phyloP scores from a whole-genome alignment of 1,140 invertebrate genomes.

The Panonychus citri region DNA sequence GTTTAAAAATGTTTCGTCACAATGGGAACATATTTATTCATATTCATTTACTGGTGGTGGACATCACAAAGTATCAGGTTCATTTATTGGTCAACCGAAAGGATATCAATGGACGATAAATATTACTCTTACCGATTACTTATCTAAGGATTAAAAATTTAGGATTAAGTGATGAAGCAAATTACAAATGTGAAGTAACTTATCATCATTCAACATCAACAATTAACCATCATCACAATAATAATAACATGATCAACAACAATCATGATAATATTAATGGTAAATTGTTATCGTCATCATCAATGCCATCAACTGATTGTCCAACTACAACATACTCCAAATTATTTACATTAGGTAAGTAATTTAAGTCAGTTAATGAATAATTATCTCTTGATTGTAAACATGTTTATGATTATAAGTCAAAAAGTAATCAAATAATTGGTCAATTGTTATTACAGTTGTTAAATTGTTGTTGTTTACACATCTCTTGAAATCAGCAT shows the following conservation, averaged over 20 bases:
- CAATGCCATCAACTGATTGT: no score
- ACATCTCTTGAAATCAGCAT: no score
- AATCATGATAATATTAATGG: no score
- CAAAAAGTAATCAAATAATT: no score
- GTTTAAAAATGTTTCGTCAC: constrained; percentile 13
- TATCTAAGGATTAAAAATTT: constrained; percentile 23
- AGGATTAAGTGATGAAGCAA: constrained; percentile 45
- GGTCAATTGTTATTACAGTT: no score
- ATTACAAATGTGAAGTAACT: constrained; percentile 62
- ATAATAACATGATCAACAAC: no score
- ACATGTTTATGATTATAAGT: no score
- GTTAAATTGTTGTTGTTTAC: no score
- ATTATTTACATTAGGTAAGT: constrained; percentile 10
- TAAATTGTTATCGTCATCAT: no score
- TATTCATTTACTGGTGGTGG: constrained; percentile 10
- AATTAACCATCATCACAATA: no score
- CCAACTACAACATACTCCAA: constrained; percentile 13
- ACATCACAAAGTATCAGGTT: constrained; percentile 12
- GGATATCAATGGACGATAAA: constrained; percentile 2
- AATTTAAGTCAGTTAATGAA: no score
- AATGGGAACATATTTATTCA: constrained; percentile 16
- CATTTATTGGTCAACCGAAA: constrained; percentile 6
- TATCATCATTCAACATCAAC: constrained; percentile 29
- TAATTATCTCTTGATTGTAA: no score
- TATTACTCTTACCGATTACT: constrained; percentile 5